phyloP scores from a whole-genome alignment of 1,140 invertebrate genomes.

The Polypedilum pembai region DNA sequence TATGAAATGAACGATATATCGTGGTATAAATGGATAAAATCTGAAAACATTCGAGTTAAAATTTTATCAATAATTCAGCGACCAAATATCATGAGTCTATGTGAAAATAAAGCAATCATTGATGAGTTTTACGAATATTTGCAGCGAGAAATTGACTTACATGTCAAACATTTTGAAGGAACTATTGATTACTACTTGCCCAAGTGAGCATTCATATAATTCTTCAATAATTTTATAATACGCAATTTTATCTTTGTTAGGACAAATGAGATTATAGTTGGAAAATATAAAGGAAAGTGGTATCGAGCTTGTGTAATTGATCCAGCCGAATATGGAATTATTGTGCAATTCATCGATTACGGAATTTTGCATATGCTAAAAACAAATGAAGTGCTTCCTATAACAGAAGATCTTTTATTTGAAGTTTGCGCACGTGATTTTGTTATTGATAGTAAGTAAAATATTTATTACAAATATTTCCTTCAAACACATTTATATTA shows the following conservation, averaged over 20 bases:
- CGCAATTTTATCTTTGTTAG: not conserved
- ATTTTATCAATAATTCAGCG: not conserved
- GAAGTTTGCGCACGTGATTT: not conserved
- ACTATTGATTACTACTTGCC: not conserved
- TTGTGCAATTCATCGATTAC: not conserved
- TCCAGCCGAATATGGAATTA: not conserved
- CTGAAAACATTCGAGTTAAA: not conserved
- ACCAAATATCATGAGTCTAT: not conserved
- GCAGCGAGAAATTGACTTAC: not conserved
- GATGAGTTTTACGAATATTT: not conserved
- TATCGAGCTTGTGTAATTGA: slow-evolving; percentile 2
- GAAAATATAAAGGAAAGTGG: not conserved
- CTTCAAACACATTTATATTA: not conserved
- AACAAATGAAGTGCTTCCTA: not conserved
- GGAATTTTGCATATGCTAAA: not conserved
- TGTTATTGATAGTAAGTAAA: not conserved
- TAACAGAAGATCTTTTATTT: not conserved
- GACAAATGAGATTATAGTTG: not conserved
- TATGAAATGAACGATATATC: not conserved
- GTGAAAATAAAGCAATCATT: not conserved
- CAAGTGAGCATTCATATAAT: not conserved
- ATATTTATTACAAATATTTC: no score
- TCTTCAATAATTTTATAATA: no score
- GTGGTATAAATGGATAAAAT: not conserved
- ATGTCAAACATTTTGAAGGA: not conserved